Base-by-base conservation (phyloP, 2,113 vertebrate species). In the Phyllopteryx taeniolatus region DNA sequence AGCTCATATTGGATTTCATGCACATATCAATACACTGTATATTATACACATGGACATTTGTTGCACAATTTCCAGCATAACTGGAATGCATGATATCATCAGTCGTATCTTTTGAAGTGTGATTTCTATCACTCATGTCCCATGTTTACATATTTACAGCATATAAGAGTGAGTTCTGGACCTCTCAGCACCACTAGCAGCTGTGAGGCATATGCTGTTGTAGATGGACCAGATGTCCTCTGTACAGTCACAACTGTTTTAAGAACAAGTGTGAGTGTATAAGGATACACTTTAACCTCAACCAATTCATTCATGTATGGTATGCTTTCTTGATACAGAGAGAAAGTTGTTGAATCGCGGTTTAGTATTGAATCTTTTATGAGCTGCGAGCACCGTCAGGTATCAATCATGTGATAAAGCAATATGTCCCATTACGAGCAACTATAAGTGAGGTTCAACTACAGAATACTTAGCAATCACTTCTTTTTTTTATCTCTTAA, bases 201-300 rank as follows among this genome's bases (percentile, higher is more conserved):
- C 85, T 85, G 83, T 65, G 66, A 77, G 65, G 42, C 79, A 85
- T 75, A 75, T 83, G 83, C 39, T 83, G 54, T 70, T 77, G 65
- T 43, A 33, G 22, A 22, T 57, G 42, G 11, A 17, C 67, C 74
- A 73, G 69, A 79, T 79, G 79, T 39, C 15, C 9, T 54, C 47
- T 35, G 27, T 1, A 42, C 27, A 14, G 14, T 47, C 65, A 61
- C 33, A 61, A 61, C 31, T 35, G 35, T 42, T 42, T 11, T 7
- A 13, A 64, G 62, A 19, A 64, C 4, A 5, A 35, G 22, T 63
- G 17, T 19, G 39, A 20, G 20, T 2, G 20, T 31, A 44, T 31
- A 42, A 69, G 42, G 27, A 42, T 15, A 67, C 31, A 47, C 19
- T 15, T 20, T 31, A 59, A 65, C 27, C 8, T 31, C 8, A 49